Evolutionary conservation across 2,888 invertebrate genomes (phyloP).

Genomic region (Nephrotoma appendiculata): DNA sequence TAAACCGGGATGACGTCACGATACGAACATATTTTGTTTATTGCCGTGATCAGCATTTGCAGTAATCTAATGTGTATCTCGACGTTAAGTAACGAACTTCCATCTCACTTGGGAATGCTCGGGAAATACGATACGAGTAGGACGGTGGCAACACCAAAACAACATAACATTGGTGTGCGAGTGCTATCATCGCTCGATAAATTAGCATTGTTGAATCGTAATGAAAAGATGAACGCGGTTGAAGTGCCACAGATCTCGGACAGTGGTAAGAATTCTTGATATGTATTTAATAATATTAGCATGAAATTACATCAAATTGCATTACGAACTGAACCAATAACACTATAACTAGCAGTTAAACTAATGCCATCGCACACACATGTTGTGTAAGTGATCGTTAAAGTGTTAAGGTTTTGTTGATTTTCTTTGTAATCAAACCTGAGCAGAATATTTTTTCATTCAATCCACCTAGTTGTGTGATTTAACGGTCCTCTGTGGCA

Average conservation of each 20-base stretch:
- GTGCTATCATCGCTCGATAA: background rate
- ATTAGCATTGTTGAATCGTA: background rate
- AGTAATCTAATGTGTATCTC: background rate
- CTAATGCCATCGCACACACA: no score
- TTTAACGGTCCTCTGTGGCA: no score
- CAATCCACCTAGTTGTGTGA: no score
- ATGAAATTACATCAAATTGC: no score
- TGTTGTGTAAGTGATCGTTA: no score
- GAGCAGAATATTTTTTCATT: no score
- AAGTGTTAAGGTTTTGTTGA: no score
- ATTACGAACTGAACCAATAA: no score
- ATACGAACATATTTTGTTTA: background rate
- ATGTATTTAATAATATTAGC: no score
- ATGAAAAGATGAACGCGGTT: background rate
- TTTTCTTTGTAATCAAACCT: no score
- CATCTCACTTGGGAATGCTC: background rate
- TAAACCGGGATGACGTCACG: background rate
- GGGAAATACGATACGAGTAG: background rate
- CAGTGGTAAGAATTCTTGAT: background rate
- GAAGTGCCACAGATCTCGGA: background rate
- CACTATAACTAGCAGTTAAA: no score
- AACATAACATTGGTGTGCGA: background rate
- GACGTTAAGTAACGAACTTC: background rate
- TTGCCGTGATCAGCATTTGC: background rate
- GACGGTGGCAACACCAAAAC: background rate